Percentiles rank a stretch among this genome's conserved stretches.
Evolutionary conservation across 2,797 vertebrate species (phyloP).

Genomic region (Dicrostonyx torquatus): DNA sequence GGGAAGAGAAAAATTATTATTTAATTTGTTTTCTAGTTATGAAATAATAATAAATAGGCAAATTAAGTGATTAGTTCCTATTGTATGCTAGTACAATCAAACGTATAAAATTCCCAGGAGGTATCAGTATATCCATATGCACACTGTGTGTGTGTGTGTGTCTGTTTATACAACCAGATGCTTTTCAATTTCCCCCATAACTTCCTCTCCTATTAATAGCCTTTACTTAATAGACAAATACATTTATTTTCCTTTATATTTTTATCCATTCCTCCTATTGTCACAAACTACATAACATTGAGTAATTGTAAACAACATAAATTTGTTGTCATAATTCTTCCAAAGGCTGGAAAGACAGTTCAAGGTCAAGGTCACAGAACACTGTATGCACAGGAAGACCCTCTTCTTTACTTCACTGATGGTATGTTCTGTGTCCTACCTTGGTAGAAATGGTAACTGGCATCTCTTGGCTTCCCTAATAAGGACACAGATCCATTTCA

Average conservation of each 20-base stretch:
- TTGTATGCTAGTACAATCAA: background rate
- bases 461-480: background rate
- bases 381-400: rapidly evolving
- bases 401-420: background rate
- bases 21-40: background rate
- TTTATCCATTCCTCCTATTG: background rate
- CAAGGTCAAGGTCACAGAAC: background rate
- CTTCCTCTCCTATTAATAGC: background rate
- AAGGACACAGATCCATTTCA: background rate
- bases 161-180: background rate
- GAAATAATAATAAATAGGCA: background rate
- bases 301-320: background rate
- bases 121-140: background rate
- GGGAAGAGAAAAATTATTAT: background rate
- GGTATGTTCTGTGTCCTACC: background rate
- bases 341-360: background rate
- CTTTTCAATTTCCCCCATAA: background rate
- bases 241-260: background rate
- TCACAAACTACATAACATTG: background rate
- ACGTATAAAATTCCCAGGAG: background rate
- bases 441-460: background rate
- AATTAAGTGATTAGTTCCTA: slow-evolving; percentile 4
- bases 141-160: background rate
- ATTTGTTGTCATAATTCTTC: background rate
- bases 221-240: background rate